These are phyloP conservation scores for Brachypodius melanocephalos DNA, from an alignment of 2,113 vertebrate species.

Conservation along the genomic window DNA sequence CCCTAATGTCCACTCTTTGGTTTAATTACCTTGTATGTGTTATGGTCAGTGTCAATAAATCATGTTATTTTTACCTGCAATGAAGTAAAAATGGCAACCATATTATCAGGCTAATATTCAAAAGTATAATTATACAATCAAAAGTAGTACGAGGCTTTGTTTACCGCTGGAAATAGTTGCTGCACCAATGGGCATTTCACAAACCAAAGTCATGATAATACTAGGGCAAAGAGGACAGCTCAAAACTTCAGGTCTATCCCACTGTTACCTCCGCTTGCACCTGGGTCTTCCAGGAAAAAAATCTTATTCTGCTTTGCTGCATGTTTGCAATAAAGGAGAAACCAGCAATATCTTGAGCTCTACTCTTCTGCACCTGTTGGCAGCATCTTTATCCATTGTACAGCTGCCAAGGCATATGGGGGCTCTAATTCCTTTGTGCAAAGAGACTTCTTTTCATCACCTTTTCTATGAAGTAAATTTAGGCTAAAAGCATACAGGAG, in stretches of 20 bases:
- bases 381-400: neutral
- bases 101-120: neutral
- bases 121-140: neutral
- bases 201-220: neutral
- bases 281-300: neutral
- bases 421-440: slow-evolving; percentile 1
- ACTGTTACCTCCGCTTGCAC: neutral
- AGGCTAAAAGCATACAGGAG: neutral
- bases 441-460: neutral
- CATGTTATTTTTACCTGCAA: neutral
- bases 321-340: neutral
- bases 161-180: neutral
- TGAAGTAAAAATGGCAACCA: neutral
- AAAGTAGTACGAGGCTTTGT: neutral
- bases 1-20: neutral
- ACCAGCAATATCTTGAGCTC: neutral
- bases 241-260: neutral
- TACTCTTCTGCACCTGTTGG: neutral
- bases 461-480: slow-evolving; percentile 4
- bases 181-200: neutral
- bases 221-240: neutral
- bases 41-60: neutral
- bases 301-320: neutral
- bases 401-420: neutral
- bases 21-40: neutral